A percentile compares a stretch with the other conserved stretches of the same genome.
phyloP scores from a whole-genome alignment of 2,113 vertebrate species.

The Hippocampus zosterae region DNA sequence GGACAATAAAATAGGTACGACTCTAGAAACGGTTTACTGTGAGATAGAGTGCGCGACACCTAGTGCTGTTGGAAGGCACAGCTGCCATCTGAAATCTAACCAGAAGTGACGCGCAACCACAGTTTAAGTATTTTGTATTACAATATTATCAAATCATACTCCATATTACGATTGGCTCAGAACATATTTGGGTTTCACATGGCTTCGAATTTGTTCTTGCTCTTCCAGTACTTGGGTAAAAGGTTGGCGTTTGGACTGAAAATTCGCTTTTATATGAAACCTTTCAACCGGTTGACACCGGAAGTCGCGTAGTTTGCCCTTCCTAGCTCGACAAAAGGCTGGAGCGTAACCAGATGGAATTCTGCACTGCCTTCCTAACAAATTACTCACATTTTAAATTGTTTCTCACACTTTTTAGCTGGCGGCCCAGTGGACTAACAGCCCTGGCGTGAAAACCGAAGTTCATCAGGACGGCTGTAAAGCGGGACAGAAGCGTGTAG shows the following conservation, averaged over 20 bases:
- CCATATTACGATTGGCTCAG: neutral
- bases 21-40: neutral
- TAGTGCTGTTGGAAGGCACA: slow-evolving; percentile 53
- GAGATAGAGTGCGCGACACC: slow-evolving; percentile 30
- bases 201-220: neutral
- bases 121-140: neutral
- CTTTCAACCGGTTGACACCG: slow-evolving; percentile 11
- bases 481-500: slow-evolving; percentile 48
- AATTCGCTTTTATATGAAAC: neutral
- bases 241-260: neutral
- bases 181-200: neutral
- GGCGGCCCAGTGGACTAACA: slow-evolving; percentile 64
- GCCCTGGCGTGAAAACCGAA: slow-evolving; percentile 46
- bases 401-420: slow-evolving; percentile 70
- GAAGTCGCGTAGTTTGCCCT: fast-evolving
- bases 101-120: slow-evolving; percentile 19
- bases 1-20: neutral
- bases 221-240: neutral
- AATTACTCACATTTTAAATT: slow-evolving; percentile 64
- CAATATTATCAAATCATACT: fast-evolving
- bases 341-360: slow-evolving; percentile 60
- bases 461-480: slow-evolving; percentile 57
- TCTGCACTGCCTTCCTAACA: slow-evolving; percentile 61
- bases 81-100: neutral
- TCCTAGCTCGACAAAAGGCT: slow-evolving; percentile 7